Evolutionary conservation across 2,888 invertebrate species (phyloP).

Genomic region (Uloborus plumipes): DNA sequence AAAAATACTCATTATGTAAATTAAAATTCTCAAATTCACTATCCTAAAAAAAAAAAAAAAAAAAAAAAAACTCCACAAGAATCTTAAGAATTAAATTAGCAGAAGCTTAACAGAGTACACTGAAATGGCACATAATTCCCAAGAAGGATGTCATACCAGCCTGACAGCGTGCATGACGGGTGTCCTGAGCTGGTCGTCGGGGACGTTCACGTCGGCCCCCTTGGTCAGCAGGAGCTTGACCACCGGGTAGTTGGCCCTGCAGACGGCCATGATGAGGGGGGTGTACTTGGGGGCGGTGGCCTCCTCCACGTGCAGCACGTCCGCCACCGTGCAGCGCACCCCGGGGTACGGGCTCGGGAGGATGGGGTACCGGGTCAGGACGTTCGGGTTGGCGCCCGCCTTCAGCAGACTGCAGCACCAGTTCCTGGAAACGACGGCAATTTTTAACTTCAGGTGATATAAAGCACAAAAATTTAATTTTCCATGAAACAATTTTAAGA

Average conservation of each 20-base stretch:
- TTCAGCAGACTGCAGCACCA: conserved; percentile 67
- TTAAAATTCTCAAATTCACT: no score
- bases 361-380: conserved; percentile 69
- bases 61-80: no score
- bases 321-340: conserved; percentile 46
- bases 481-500: no score
- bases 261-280: conserved; percentile 72
- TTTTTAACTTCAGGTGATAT: no score
- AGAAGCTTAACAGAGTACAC: no score
- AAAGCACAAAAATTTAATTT: background rate
- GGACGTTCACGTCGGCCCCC: conserved; percentile 71
- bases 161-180: conserved; percentile 73
- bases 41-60: no score
- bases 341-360: conserved; percentile 58
- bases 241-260: conserved; percentile 69
- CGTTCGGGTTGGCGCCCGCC: conserved; percentile 69
- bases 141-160: conserved; percentile 68
- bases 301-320: conserved; percentile 42
- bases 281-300: conserved; percentile 67
- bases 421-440: conserved; percentile 4
- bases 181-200: conserved; percentile 71
- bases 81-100: no score
- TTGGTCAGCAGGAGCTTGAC: conserved; percentile 69
- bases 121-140: background rate
- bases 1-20: no score